Evolutionary conservation across 2,888 invertebrate genomes (phyloP), one percentile per base, ranked within the genome.

Genomic region (Artemia sp.): DNA sequence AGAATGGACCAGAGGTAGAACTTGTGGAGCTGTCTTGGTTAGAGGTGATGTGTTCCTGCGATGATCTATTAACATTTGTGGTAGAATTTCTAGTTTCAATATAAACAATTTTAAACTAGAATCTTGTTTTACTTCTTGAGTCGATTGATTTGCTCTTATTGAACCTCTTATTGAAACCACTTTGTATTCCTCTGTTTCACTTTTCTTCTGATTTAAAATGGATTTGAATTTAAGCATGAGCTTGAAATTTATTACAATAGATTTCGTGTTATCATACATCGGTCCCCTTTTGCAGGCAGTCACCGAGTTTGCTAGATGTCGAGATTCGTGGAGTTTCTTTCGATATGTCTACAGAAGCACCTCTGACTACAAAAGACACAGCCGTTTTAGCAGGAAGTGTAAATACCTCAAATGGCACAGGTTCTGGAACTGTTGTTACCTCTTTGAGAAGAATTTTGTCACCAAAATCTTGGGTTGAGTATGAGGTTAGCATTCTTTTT

Each of bases 321-420:
- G 94, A 95, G 81, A 86, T 95, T 52, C 91, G 89, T n/a, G 90
- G 90, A 11, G 92, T 95, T 89, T 88, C 87, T 67, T 88, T 95
- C 76, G 85, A 87, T 24, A 94, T 95, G 77, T 92, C 93, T 0
- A 90, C 96, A 67, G 94, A 96, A 78, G 89, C 92, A 67, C 95
- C 95, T 0, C 81, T 96, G 50, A 92, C 93, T 0, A 79, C 86
- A 69, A 85, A 86, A 74, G 90, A 96, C 75, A 92, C 92, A 0
- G 84, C 89, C 73, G 87, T 87, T 0, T 12, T 50, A 52, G 12
- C 67, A 72, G 74, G 92, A 9, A 86, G 88, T 75, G 82, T 92
- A 70, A 86, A 85, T 70, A 89, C 90, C 1, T 88, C 90, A 74
- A 95, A 95, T 82, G 94, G 95, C 19, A 89, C 86, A 72, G 79